Conservation (phyloP, 92 coral and sea anemone genomes). For the Palythoa caribaeorum region DNA sequence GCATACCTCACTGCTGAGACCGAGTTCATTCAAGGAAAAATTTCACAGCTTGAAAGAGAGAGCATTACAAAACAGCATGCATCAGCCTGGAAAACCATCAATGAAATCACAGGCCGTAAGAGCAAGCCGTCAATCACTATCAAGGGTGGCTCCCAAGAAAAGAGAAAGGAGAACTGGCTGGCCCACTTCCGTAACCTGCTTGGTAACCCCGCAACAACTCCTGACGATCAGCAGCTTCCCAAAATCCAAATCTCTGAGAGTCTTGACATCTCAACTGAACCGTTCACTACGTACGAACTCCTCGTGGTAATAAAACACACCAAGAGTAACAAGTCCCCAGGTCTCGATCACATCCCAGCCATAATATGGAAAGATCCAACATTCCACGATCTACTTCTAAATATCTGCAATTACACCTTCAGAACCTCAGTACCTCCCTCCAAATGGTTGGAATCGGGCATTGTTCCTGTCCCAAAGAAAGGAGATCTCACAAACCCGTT, state of each 20-base stretch:
- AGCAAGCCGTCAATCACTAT: constrained; percentile 28
- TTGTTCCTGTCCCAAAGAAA: not conserved
- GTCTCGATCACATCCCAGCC: constrained; percentile 47
- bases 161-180: constrained; percentile 23
- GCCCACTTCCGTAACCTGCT: constrained; percentile 33
- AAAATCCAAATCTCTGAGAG: constrained; percentile 21
- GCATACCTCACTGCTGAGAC: not conserved
- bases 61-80: constrained; percentile 17
- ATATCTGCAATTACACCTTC: constrained; percentile 50
- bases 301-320: constrained; percentile 27
- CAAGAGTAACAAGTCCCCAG: constrained; percentile 42
- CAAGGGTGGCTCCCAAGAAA: constrained; percentile 35
- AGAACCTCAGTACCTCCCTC: not conserved
- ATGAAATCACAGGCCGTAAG: not conserved
- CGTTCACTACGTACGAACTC: constrained; percentile 16
- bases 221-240: constrained; percentile 12
- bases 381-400: constrained; percentile 54
- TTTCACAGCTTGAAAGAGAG: not conserved
- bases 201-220: constrained; percentile 28
- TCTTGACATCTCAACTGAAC: constrained; percentile 19
- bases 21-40: not conserved
- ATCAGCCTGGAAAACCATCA: constrained; percentile 17
- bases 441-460: constrained; percentile 49
- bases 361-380: constrained; percentile 41
- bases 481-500: constrained; percentile 7